Evolutionary conservation across 2,888 invertebrate species (phyloP), one percentile per base, ranked within the genome.

Genomic region (Plagodis dolabraria): DNA sequence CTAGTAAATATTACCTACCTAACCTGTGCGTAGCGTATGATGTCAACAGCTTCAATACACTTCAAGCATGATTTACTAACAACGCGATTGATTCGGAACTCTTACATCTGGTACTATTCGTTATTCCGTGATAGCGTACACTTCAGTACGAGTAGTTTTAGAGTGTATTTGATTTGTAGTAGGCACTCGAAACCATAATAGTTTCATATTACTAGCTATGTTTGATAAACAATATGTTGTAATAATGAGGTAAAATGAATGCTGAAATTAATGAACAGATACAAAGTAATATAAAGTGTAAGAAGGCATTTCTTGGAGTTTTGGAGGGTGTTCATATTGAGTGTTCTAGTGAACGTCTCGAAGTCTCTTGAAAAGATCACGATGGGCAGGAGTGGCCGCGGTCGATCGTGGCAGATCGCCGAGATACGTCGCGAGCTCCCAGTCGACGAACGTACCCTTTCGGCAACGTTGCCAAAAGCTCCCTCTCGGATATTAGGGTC

Each of bases 351-450:
- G 76, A 74, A 75, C 73, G 71, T 79, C 71, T 75, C 68, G 70
- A 72, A 69, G 71, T 70, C 76, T 78, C 74, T 71, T 69, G 72
- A 75, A 79, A 77, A 79, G 73, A 83, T 84, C 79, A 67, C 80
- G 82, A 81, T 80, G 78, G 75, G 70, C 75, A 74, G 73, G 79
- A 76, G 75, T 73, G 73, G 70, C 74, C 68, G 60, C 74, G 80
- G 78, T 82, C 82, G 82, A 80, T 77, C 74, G 76, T 72, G 80
- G 77, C 82, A 83, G 86, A 87, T 87, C 83, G 84, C 69, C 79
- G 86, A 82, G 87, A 87, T 87, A 87, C 70, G 79, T 72, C 77
- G 82, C 82, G 84, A 79, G 75, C 77, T 71, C 70, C 66, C 75
- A 62, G 65, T 75, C 71, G 67, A 65, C 73, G 64, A 59, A 47